A percentile compares a stretch with the other conserved stretches of the same genome.
phyloP scores from a whole-genome alignment of 2,797 vertebrate genomes.

The Phyllotis vaccarum region DNA sequence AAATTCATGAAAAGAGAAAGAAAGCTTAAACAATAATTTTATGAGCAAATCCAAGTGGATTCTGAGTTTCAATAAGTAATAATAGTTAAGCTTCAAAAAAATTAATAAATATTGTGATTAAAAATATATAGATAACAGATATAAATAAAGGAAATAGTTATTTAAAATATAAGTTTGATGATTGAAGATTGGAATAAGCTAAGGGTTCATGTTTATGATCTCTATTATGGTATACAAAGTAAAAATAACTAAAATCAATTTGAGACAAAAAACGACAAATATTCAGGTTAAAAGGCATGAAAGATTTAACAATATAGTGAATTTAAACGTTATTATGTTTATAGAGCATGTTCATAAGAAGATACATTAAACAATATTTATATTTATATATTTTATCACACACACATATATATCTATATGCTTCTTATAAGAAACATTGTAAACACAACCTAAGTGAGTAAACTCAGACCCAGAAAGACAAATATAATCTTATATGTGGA shows the following conservation, averaged over 20 bases:
- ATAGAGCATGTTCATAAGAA: no score
- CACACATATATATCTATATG: no score
- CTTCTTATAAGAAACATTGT: no score
- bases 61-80: not conserved
- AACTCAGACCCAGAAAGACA: no score
- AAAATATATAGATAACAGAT: not conserved
- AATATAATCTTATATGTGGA: not conserved
- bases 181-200: no score
- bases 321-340: no score
- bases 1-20: not conserved
- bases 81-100: not conserved
- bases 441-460: no score
- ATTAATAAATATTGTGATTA: constrained; percentile 9
- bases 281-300: not conserved
- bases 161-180: not conserved
- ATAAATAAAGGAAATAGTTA: not conserved
- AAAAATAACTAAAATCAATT: not conserved
- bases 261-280: constrained; percentile 5
- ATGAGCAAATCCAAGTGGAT: not conserved
- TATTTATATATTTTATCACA: no score
- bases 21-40: not conserved
- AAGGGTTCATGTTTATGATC: not conserved
- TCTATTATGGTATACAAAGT: not conserved
- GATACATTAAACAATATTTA: no score
- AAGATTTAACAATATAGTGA: not conserved